Evolutionary conservation across 2,888 invertebrate species (phyloP).

Genomic region (Cotesia congregata): DNA sequence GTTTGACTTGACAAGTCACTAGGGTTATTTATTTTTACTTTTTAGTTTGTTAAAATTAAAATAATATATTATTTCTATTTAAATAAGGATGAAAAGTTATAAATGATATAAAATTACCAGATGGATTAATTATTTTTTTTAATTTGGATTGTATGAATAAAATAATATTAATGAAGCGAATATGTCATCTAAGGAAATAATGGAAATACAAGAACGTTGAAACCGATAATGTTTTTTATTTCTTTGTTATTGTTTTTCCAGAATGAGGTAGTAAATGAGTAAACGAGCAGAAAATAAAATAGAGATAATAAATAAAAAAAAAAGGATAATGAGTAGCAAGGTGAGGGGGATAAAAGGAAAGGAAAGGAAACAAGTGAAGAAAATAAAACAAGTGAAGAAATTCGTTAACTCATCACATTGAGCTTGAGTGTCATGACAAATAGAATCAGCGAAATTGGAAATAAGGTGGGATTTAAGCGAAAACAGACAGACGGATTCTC

Average conservation of each 20-base stretch:
- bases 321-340: background rate
- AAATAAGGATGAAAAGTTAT: too few species aligned
- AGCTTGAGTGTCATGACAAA: constrained; percentile 10
- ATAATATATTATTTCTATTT: too few species aligned
- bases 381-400: constrained; percentile 6
- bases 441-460: constrained; percentile 12
- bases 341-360: background rate
- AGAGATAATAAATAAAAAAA: background rate
- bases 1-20: background rate
- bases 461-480: constrained; percentile 7
- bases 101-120: too few species aligned
- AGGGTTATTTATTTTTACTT: too few species aligned
- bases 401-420: constrained; percentile 16
- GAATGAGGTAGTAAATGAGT: background rate
- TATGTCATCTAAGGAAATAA: background rate
- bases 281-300: background rate
- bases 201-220: background rate
- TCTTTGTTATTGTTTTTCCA: background rate
- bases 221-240: background rate
- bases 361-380: background rate
- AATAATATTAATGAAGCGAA: background rate
- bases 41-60: too few species aligned
- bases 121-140: background rate
- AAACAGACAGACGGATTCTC: constrained; percentile 4
- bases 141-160: background rate